Percentiles rank a stretch among this genome's conserved stretches.
These are phyloP conservation scores for Proales similis DNA, from an alignment of 1,140 invertebrate species.

Conservation along the genomic window DNA sequence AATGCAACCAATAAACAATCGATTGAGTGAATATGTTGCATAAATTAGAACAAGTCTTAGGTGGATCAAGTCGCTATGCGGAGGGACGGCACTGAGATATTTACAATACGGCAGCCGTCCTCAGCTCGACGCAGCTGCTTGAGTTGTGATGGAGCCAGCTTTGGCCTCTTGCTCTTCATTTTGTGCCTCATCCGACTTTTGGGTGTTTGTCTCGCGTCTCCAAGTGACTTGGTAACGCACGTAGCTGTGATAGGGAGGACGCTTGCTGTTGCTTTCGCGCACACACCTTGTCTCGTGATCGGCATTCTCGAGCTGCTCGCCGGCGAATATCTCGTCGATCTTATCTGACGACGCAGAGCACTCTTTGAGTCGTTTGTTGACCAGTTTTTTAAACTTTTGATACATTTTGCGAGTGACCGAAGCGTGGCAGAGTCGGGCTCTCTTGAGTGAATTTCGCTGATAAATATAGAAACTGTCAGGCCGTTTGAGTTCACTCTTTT, in stretches of 20 bases:
- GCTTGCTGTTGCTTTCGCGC: slow-evolving; percentile 6
- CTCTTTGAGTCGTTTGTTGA: slow-evolving; percentile 31
- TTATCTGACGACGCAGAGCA: not conserved
- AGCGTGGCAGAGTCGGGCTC: not conserved
- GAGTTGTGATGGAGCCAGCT: too few relatives aligned
- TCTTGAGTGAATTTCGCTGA: slow-evolving; percentile 23
- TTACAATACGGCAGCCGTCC: too few relatives aligned
- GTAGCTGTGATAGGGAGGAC: slow-evolving; percentile 17
- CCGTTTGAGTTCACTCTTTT: too few relatives aligned
- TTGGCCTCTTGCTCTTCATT: too few relatives aligned
- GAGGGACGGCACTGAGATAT: too few relatives aligned
- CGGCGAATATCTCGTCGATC: slow-evolving; percentile 25
- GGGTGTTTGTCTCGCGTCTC: not conserved
- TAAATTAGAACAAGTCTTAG: too few relatives aligned
- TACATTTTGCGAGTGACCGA: slow-evolving; percentile 31
- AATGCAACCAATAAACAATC: too few relatives aligned
- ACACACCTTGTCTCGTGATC: not conserved
- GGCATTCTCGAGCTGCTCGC: slow-evolving; percentile 2
- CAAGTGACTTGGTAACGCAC: slow-evolving; percentile 28
- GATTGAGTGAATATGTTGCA: too few relatives aligned
- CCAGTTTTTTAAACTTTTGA: slow-evolving; percentile 15
- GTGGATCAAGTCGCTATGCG: too few relatives aligned
- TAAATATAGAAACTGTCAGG: too few relatives aligned
- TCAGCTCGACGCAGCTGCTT: too few relatives aligned
- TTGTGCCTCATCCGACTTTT: not conserved